Base-by-base conservation (phyloP, 2,888 invertebrate genomes). In the Drosophila eohydei region DNA sequence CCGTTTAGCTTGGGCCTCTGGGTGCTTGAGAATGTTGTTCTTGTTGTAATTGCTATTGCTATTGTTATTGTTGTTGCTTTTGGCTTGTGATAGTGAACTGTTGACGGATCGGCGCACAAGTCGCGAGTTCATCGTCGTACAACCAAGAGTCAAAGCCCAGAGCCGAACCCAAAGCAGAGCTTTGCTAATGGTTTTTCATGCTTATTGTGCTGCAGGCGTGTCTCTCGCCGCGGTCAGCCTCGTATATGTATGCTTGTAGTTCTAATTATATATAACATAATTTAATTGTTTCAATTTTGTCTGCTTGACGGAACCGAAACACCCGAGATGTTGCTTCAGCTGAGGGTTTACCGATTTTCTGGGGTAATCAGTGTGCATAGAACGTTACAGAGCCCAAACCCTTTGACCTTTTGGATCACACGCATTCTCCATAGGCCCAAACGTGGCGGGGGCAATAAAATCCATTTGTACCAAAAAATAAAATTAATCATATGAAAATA, bases 211-310 rank as follows among this genome's bases (percentile, higher is more conserved):
- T 78, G 61, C 60, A 82, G 80, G 80, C 80, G 66, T 70, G 65
- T 40, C 40, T n/a, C 50, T 38, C 50, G 12, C 51, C 50, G 9
- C 46, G 46, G 52, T 46, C 26, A 54, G 14, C 14, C 34, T 50
- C 60, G 50, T 44, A 44, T 60, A 9, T 32, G 30, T 32, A 11
- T 28, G 8, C 11, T 3, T 50, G 30, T 48, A 32, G 48, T n/a
- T 54, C 74, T 72, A 81, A 81, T 84, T 81, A 81, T 84, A 74
- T 77, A 56, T 71, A 74, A 69, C 82, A 81, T 81, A 70, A 84
- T 82, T 84, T 84, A 81, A 81, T 81, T 84, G 80, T 74, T 81
- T 81, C 67, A 82, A 82, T 82, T 81, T 81, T 43, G 56, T 58
- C 58, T 63, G 46, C 59, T 63, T 50, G 62, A 63, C 63, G 62